These are phyloP conservation scores for Mormyrus proboscirostris DNA, from an alignment of 2,797 vertebrate species.

Conservation along the genomic window DNA sequence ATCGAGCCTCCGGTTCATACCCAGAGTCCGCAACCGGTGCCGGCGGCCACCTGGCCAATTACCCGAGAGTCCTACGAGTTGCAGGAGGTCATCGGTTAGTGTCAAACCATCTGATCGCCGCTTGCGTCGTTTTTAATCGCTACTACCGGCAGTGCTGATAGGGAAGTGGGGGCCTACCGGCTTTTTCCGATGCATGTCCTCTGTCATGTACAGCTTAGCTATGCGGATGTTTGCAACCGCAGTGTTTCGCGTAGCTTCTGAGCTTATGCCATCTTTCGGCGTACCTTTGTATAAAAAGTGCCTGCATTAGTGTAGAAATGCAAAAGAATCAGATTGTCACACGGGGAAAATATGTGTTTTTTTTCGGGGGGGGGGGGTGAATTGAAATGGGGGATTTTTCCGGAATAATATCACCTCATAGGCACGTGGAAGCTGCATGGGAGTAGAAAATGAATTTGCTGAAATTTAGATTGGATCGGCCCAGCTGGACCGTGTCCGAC, in stretches of 20 bases:
- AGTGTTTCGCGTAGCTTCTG: slow-evolving; percentile 2
- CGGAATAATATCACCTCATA: slow-evolving; percentile 21
- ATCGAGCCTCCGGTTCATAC: slow-evolving; percentile 72
- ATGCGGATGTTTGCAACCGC: slow-evolving; percentile 60
- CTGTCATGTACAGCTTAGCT: slow-evolving; percentile 43
- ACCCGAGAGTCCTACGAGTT: slow-evolving; percentile 91
- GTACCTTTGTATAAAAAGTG: not conserved
- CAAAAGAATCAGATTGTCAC: slow-evolving; percentile 28
- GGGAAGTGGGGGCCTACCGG: slow-evolving; percentile 64
- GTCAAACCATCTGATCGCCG: not conserved
- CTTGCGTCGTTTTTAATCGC: slow-evolving; percentile 31
- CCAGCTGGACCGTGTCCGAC: not conserved
- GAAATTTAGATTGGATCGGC: slow-evolving; percentile 6
- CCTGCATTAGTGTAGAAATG: not conserved
- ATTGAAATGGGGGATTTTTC: not conserved
- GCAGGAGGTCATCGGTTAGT: slow-evolving; percentile 98
- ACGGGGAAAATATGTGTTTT: slow-evolving; percentile 1
- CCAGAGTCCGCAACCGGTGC: slow-evolving; percentile 61
- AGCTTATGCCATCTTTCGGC: not conserved
- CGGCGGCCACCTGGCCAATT: slow-evolving; percentile 81
- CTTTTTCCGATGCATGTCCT: slow-evolving; percentile 43
- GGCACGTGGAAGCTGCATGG: slow-evolving; percentile 31
- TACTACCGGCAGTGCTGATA: slow-evolving; percentile 11
- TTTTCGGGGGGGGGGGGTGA: not conserved
- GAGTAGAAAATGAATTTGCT: not conserved